phyloP scores from a whole-genome alignment of 2,113 vertebrate species.

The Vicugna pacos region DNA sequence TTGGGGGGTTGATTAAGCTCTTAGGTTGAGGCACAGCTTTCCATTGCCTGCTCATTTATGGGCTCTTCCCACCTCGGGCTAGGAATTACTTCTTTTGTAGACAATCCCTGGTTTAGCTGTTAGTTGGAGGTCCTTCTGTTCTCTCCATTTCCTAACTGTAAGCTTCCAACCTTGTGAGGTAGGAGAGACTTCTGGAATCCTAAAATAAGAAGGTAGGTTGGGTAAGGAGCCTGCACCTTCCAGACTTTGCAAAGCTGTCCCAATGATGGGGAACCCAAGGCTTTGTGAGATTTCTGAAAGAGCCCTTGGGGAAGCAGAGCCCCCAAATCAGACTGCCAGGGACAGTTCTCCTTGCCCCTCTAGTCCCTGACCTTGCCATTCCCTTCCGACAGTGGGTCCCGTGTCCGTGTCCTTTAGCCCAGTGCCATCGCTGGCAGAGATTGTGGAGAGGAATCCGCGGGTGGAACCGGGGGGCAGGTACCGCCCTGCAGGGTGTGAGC shows the following conservation, averaged over 20 bases:
- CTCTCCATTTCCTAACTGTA: background rate
- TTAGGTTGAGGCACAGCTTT: background rate
- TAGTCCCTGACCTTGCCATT: background rate
- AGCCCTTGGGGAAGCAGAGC: background rate
- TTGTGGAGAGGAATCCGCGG: constrained; percentile 91
- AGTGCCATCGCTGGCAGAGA: constrained; percentile 91
- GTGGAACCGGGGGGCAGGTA: constrained; percentile 92
- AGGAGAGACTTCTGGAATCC: background rate
- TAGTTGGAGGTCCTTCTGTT: constrained; percentile 4
- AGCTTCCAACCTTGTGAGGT: background rate
- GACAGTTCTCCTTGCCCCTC: background rate
- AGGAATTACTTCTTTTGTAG: background rate
- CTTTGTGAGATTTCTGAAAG: background rate
- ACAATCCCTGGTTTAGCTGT: background rate
- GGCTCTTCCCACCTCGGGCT: background rate
- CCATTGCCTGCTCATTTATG: background rate
- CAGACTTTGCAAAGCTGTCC: background rate
- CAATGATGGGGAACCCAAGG: background rate
- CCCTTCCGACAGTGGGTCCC: constrained; percentile 90
- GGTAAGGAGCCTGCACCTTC: background rate
- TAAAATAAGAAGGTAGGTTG: background rate
- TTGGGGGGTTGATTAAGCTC: background rate
- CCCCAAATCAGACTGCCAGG: background rate
- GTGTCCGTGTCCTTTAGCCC: constrained; percentile 92
- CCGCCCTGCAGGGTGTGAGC: constrained; percentile 91